Evolutionary conservation across 1,140 invertebrate species (phyloP), one percentile per base, ranked within the genome.

Genomic region (Papilio glaucus): DNA sequence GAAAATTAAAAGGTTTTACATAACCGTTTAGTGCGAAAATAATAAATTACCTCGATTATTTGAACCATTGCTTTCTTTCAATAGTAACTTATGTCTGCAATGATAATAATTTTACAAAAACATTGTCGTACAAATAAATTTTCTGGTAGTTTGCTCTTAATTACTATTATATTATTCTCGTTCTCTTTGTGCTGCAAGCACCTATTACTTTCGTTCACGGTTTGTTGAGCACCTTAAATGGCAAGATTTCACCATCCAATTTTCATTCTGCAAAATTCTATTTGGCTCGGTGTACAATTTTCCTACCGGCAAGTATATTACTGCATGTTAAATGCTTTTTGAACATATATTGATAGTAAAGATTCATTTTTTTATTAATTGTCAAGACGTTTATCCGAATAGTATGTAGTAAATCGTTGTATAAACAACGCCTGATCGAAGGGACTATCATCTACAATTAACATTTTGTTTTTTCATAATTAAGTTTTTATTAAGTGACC

Each of bases 101-200:
- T 76, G 75, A 72, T 77, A 78, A 73, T 80, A 78, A 77, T 79
- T 74, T 77, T 72, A 41, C 78, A 74, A 81, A 82, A 84, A n/a
- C 80, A 85, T 83, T 81, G 72, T 82, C 82, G 71, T 60, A 69
- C 72, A 78, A 78, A 77, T 81, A 87, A 79, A 86, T 89, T 89
- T 85, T 85, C 85, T 88, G 85, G 82, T 89, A 86, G 82, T 87
- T 86, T 84, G 75, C 72, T 75, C 80, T 86, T 89, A 88, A 90
- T 90, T 89, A 85, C 84, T 82, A 85, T 84, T 82, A 85, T 87
- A 83, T 85, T 71, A 82, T 84, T 83, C 75, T 72, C 77, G 80
- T 73, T 83, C 72, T 79, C 49, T 74, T 77, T 82, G 84, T 69
- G 75, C 72, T 74, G 67, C 63, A 72, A 82, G 79, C 74, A 78